phyloP scores from a whole-genome alignment of 2,888 invertebrate species.

The Drosophila hamatofila region DNA sequence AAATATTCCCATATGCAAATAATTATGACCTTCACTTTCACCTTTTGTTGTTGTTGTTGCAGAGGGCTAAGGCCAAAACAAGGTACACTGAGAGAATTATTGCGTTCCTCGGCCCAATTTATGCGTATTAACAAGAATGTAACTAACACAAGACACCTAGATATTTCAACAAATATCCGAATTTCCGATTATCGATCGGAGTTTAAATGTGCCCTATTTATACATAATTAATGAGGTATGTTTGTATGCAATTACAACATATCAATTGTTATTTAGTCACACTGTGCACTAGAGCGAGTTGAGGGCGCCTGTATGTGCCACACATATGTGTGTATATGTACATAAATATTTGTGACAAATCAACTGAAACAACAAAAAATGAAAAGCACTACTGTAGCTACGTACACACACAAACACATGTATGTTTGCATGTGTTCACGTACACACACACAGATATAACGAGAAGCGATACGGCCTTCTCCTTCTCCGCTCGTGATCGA shows the following conservation, averaged over 20 bases:
- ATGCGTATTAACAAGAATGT: background rate
- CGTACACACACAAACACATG: conserved; percentile 9
- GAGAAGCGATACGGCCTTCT: conserved; percentile 69
- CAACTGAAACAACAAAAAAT: conserved; percentile 53
- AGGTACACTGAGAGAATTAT: conserved; percentile 37
- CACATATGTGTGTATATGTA: background rate
- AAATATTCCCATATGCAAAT: conserved; percentile 76
- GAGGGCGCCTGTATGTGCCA: conserved; percentile 25
- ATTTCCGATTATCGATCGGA: background rate
- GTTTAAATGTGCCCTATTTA: background rate
- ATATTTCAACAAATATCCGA: background rate
- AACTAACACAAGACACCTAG: background rate
- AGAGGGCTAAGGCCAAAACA: conserved; percentile 45
- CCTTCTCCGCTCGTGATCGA: conserved; percentile 62
- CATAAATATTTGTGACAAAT: conserved; percentile 48
- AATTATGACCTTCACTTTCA: conserved; percentile 80
- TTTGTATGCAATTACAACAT: conserved; percentile 25
- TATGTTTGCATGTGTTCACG: conserved; percentile 1
- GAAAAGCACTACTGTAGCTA: conserved; percentile 13
- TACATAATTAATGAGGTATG: background rate
- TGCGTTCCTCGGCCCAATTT: conserved; percentile 17
- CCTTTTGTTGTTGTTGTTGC: conserved; percentile 47
- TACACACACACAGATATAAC: conserved; percentile 10
- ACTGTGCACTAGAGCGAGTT: conserved; percentile 33
- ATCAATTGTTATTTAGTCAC: conserved; percentile 35